Percentiles rank a stretch among this genome's conserved stretches.
Evolutionary conservation across 2,888 invertebrate genomes (phyloP).

Genomic region (Hipparchia sbordonii): DNA sequence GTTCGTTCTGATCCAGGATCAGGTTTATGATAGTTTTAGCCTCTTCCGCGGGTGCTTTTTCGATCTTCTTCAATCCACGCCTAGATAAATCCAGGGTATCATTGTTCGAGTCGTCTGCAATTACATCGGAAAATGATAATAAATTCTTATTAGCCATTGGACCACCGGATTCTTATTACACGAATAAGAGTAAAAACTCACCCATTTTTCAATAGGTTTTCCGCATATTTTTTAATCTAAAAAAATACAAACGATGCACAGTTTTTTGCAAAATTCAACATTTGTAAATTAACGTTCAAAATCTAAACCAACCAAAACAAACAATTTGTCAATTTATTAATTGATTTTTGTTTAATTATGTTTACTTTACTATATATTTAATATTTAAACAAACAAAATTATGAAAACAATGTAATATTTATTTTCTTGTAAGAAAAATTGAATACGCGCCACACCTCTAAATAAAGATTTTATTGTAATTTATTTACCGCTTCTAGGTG

Average conservation of each 20-base stretch:
- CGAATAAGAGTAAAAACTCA: constrained; percentile 47
- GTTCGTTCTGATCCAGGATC: constrained; percentile 92
- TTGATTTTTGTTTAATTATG: constrained; percentile 24
- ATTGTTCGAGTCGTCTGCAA: constrained; percentile 50
- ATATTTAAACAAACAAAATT: no score
- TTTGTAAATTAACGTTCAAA: constrained; percentile 59
- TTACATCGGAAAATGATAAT: constrained; percentile 32
- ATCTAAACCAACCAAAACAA: constrained; percentile 41
- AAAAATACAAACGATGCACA: constrained; percentile 46
- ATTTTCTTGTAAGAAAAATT: no score
- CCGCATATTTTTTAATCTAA: constrained; percentile 56
- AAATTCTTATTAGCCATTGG: neutral
- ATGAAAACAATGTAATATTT: no score
- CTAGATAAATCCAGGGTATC: constrained; percentile 89
- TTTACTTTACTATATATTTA: neutral
- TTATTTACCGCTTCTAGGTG: no score
- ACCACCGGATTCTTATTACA: neutral
- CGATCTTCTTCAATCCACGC: constrained; percentile 91
- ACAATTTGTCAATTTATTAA: constrained; percentile 40
- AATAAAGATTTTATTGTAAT: no score
- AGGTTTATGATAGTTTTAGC: constrained; percentile 86
- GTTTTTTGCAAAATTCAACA: constrained; percentile 61
- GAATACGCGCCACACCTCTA: no score
- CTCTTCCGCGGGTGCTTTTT: constrained; percentile 87
- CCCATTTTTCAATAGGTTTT: constrained; percentile 59